Evolutionary conservation across 2,113 vertebrate species (phyloP).

Genomic region (Pungitius pungitius): DNA sequence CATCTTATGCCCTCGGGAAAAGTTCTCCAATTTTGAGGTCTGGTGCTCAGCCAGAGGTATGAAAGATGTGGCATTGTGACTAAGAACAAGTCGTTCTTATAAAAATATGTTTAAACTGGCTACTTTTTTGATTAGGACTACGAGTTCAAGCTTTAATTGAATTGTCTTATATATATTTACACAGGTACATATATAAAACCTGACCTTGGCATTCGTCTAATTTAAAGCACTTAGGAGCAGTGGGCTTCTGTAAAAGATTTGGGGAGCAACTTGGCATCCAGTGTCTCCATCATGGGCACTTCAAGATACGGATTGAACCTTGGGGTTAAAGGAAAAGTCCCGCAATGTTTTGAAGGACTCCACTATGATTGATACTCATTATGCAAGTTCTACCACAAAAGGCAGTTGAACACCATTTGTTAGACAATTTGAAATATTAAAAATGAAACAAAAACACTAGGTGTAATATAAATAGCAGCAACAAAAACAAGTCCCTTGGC

Average conservation of each 20-base stretch:
- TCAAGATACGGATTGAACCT: neutral
- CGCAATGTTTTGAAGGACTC: neutral
- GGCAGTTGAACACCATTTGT: neutral
- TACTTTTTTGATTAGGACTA: neutral
- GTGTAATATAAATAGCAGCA: neutral
- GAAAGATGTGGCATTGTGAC: constrained; percentile 4
- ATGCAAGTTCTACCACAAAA: neutral
- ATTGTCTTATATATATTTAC: neutral
- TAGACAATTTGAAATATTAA: neutral
- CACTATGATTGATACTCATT: neutral
- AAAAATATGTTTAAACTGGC: too few relatives aligned
- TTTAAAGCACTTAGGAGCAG: neutral
- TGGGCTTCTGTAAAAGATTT: neutral
- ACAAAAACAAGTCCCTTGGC: neutral
- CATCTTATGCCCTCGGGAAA: neutral
- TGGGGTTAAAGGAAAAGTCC: neutral
- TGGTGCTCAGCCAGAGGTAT: constrained; percentile 4
- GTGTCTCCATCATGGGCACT: neutral
- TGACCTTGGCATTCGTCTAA: neutral
- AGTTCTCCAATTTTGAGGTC: constrained; percentile 5
- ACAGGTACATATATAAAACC: neutral
- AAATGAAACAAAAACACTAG: neutral
- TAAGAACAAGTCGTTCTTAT: neutral
- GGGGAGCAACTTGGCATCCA: neutral
- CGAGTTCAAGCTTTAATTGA: neutral